Base-by-base conservation (phyloP, 23 tunicate species). In the Styela clava region DNA sequence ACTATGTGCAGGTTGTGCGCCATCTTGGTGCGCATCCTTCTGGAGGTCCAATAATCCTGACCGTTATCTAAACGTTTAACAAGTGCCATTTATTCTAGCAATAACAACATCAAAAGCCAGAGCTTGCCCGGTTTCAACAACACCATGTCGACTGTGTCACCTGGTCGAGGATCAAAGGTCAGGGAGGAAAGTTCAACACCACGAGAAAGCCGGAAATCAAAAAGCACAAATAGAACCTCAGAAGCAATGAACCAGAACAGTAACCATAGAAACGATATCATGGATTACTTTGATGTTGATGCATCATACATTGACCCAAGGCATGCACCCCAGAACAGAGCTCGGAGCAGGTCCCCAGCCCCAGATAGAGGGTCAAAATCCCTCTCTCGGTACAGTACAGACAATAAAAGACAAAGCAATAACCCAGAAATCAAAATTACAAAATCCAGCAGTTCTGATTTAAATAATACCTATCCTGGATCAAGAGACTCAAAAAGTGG, bases 51-150 rank as follows among this genome's bases (percentile, higher is more conserved):
- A n/a, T n/a, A n/a, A n/a, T n/a, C n/a, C n/a, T n/a, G n/a, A n/a
- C n/a, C n/a, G n/a, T n/a, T n/a, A n/a, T n/a, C n/a, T n/a, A n/a
- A n/a, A n/a, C n/a, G n/a, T n/a, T n/a, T n/a, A n/a, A n/a, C n/a
- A n/a, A n/a, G n/a, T n/a, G n/a, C n/a, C n/a, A n/a, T 44, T 44
- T 44, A 44, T 12, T 44, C 56, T 12, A 44, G 56, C 56, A 44
- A 44, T 44, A 44, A 44, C 12, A 44, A 44, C 56, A 44, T 44
- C 65, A 76, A 56, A 44, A 76, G 65, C 2, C 64, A 76, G 30
- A 76, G 81, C 64, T 29, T 76, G 81, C 81, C 81, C 22, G 64
- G 62, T 22, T 76, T 33, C 64, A 44, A 76, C 35, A 44, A 76
- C 20, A 76, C 52, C 19, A 27, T 56, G 1, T 1, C 64, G 26